A percentile compares a stretch with the other conserved stretches of the same genome.
Conservation (phyloP, 1,140 invertebrate species). For the Mizuhopecten yessoensis region DNA sequence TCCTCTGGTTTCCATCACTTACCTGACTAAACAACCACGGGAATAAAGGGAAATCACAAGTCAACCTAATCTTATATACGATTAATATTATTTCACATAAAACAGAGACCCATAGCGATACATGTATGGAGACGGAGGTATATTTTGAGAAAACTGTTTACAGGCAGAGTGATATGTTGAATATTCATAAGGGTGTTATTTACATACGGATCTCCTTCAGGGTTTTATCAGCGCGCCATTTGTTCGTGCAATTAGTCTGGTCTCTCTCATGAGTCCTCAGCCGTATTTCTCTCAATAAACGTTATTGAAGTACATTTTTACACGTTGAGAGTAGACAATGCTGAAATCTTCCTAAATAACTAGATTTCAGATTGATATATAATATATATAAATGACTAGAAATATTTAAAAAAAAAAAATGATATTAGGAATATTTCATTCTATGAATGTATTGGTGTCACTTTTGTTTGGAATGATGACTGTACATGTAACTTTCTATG, state of each 20-base stretch:
- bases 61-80: too few species aligned
- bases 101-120: not conserved
- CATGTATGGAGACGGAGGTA: not conserved
- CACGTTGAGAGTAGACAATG: too few species aligned
- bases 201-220: not conserved
- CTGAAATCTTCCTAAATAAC: too few species aligned
- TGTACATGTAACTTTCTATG: too few species aligned
- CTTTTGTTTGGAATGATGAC: too few species aligned
- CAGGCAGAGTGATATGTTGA: not conserved
- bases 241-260: not conserved
- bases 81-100: not conserved
- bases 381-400: too few species aligned
- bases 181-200: slow-evolving; percentile 12
- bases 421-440: too few species aligned
- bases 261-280: not conserved
- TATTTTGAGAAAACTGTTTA: not conserved
- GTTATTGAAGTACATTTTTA: too few species aligned
- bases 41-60: not conserved
- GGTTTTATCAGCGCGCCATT: slow-evolving; percentile 30
- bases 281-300: too few species aligned
- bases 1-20: not conserved
- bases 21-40: not conserved
- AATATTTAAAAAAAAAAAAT: too few species aligned
- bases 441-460: too few species aligned
- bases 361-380: too few species aligned